A percentile compares a stretch with the other conserved stretches of the same genome.
phyloP scores from a whole-genome alignment of 92 coral and sea anemone species.

The Phenganax stokvisi region DNA sequence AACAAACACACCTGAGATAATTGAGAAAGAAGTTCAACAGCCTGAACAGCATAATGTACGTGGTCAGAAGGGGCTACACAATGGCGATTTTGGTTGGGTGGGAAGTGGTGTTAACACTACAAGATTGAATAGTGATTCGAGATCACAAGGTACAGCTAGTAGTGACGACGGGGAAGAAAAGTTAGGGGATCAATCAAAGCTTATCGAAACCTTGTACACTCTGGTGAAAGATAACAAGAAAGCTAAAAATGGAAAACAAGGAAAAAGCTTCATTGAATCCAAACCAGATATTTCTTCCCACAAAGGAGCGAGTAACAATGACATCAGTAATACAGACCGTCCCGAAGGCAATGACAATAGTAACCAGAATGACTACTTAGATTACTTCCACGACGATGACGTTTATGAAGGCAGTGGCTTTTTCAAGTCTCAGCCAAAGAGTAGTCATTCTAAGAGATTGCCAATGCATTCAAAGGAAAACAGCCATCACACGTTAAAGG shows the following conservation, averaged over 20 bases:
- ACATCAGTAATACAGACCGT: background rate
- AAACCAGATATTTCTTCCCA: background rate
- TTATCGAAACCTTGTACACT: constrained; percentile 24
- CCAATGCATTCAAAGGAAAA: background rate
- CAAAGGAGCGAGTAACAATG: background rate
- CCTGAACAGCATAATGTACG: background rate
- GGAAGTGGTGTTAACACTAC: background rate
- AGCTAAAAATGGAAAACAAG: background rate
- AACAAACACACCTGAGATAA: constrained; percentile 5
- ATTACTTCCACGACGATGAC: background rate
- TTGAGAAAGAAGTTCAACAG: background rate
- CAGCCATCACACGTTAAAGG: background rate
- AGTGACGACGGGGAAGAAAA: background rate
- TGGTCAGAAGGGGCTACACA: background rate
- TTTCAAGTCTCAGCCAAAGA: background rate
- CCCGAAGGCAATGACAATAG: background rate
- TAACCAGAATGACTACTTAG: background rate
- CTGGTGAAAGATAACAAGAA: background rate
- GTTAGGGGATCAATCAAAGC: constrained; percentile 14
- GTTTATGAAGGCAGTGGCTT: background rate
- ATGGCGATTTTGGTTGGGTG: background rate
- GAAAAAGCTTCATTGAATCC: background rate
- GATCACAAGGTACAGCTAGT: background rate
- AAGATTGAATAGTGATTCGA: background rate
- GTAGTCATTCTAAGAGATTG: background rate